Evolutionary conservation across 1,140 invertebrate genomes (phyloP), one percentile per base, ranked within the genome.

Genomic region (Drosophila sproati): DNA sequence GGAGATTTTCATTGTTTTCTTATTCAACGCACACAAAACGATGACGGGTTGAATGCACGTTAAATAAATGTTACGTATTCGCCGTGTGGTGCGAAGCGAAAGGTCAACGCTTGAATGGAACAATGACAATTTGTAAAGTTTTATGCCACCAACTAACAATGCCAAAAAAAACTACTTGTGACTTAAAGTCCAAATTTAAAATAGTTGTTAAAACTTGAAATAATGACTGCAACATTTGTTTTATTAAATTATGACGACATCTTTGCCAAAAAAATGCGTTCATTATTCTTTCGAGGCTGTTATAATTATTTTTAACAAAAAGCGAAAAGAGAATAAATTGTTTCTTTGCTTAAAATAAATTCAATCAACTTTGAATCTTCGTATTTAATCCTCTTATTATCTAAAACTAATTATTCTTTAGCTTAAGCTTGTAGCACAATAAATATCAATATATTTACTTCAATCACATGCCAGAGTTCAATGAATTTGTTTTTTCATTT

Each of bases 1-100:
- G 48, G 35, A 57, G 63, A 59, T 35, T 70, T 67, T 60, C 64
- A 62, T 80, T 82, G 61, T 87, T 55, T 78, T 70, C 47, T n/a
- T 12, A 10, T 20, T 20, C 20, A 20, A 20, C 12, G 41, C 28
- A 20, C 7, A 28, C 4, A 6, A 10, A 43, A n/a, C 34, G 7
- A 12, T 34, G 47, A 37, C 37, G 59, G 50, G 68, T 74, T 62
- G 72, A 74, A 74, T 62, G 72, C 48, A 69, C 72, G 43, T 28
- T 61, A 74, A 56, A 48, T 72, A 59, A 54, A 63, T 52, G 57
- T 71, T 75, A 71, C 73, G 73, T 47, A 75, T 75, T 60, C 73
- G 73, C 54, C 59, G 41, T 6, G 72, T 71, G 57, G 54, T n/a
- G 37, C 47, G 45, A 47, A 7, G 51, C 60, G n/a, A 66, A 73